Percentiles rank a stretch among this genome's conserved stretches.
Conservation (phyloP, 2,113 vertebrate species). For the Murina feae region DNA sequence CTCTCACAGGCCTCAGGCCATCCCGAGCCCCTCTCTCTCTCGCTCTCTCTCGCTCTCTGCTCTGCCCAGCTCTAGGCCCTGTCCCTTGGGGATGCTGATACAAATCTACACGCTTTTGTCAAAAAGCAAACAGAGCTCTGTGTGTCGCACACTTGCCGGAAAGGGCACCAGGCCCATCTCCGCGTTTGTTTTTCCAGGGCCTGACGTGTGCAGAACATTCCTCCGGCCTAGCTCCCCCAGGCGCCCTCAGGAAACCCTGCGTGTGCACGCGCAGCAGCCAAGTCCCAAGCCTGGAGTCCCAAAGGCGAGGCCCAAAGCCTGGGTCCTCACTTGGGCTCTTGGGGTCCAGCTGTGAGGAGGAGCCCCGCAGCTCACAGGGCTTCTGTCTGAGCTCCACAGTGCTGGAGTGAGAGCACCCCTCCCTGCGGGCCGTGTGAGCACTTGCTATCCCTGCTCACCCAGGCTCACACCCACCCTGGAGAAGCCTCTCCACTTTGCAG, state of each 20-base stretch:
- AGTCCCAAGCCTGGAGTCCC: constrained; percentile 6
- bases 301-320: background rate
- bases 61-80: background rate
- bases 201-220: constrained; percentile 55
- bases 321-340: background rate
- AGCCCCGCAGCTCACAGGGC: background rate
- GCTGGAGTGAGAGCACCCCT: fast-evolving
- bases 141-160: background rate
- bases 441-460: fast-evolving
- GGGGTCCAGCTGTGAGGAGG: fast-evolving
- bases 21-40: background rate
- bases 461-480: background rate
- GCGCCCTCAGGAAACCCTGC: constrained; percentile 42
- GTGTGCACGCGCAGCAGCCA: constrained; percentile 20
- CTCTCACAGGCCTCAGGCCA: background rate
- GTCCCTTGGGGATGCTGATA: constrained; percentile 31
- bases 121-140: constrained; percentile 42
- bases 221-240: background rate
- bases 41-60: background rate
- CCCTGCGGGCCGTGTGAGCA: fast-evolving
- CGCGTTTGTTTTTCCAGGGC: constrained; percentile 59
- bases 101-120: constrained; percentile 40
- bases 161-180: constrained; percentile 39
- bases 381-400: background rate
- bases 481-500: background rate